These are phyloP conservation scores for Drosophila leontia DNA, from an alignment of 1,140 invertebrate species.

Conservation along the genomic window DNA sequence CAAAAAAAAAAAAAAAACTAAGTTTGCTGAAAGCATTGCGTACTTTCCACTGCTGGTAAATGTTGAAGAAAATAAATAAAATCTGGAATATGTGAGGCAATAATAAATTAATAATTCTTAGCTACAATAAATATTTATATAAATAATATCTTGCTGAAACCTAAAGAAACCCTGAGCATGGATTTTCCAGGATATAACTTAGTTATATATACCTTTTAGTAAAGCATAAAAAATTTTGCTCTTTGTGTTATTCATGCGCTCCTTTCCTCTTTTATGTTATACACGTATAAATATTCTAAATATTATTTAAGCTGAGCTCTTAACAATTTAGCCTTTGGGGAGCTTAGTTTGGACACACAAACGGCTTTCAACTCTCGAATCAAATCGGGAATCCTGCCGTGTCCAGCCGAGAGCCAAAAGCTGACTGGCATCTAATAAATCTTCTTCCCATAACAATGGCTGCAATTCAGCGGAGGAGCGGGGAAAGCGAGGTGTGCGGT, in stretches of 20 bases:
- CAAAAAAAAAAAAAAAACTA: background rate
- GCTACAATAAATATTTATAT: background rate
- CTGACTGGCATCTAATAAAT: constrained; percentile 37
- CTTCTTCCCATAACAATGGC: constrained; percentile 38
- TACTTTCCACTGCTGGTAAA: background rate
- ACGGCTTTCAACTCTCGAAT: background rate
- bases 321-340: constrained; percentile 9
- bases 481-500: background rate
- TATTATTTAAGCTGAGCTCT: background rate
- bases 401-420: constrained; percentile 14
- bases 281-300: background rate
- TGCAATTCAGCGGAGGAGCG: constrained; percentile 13
- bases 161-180: background rate
- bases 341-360: constrained; percentile 15
- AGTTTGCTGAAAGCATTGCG: background rate
- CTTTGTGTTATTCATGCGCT: background rate
- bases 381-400: constrained; percentile 3
- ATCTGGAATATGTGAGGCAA: background rate
- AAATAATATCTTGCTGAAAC: background rate
- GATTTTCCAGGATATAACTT: background rate
- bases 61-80: background rate
- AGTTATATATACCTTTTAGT: background rate
- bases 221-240: background rate
- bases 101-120: background rate
- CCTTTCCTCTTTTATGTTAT: background rate